A percentile compares a stretch with the other conserved stretches of the same genome.
Conservation (phyloP, 2,888 invertebrate species). For the Orchesellides sinensis region DNA sequence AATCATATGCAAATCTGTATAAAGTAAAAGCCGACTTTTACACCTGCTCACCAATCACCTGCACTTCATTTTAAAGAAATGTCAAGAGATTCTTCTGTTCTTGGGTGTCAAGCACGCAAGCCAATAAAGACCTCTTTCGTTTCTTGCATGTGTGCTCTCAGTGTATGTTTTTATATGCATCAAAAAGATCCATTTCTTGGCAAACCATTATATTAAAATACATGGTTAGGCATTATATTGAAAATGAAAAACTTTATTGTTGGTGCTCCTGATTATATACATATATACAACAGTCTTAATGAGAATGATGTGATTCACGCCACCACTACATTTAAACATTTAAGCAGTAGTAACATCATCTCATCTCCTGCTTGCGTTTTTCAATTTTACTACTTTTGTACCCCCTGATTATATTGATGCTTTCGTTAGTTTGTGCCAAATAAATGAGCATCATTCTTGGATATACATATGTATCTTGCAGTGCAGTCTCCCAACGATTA, state of each 20-base stretch:
- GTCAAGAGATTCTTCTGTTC: background rate
- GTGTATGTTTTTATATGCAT: background rate
- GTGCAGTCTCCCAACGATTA: background rate
- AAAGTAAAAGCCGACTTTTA: conserved; percentile 60
- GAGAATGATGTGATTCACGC: conserved; percentile 41
- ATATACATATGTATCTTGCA: background rate
- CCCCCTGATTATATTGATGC: too few species aligned
- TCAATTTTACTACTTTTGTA: too few species aligned
- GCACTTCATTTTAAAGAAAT: conserved; percentile 16
- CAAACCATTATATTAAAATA: background rate
- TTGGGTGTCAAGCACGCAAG: conserved; percentile 16
- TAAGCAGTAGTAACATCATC: background rate
- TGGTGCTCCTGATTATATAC: background rate
- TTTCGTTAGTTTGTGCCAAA: conserved; percentile 22
- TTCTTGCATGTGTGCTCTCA: background rate
- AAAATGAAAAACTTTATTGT: background rate
- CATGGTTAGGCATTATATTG: background rate
- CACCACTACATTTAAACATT: conserved; percentile 10
- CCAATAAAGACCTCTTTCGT: background rate
- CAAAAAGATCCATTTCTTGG: background rate
- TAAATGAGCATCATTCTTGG: conserved; percentile 2
- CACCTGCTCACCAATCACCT: conserved; percentile 55
- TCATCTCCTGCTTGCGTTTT: background rate
- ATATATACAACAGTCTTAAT: conserved; percentile 8
- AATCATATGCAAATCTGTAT: conserved; percentile 57